These are phyloP conservation scores for Benitochromis conjunctus DNA, from an alignment of 2,113 vertebrate species.

Conservation along the genomic window DNA sequence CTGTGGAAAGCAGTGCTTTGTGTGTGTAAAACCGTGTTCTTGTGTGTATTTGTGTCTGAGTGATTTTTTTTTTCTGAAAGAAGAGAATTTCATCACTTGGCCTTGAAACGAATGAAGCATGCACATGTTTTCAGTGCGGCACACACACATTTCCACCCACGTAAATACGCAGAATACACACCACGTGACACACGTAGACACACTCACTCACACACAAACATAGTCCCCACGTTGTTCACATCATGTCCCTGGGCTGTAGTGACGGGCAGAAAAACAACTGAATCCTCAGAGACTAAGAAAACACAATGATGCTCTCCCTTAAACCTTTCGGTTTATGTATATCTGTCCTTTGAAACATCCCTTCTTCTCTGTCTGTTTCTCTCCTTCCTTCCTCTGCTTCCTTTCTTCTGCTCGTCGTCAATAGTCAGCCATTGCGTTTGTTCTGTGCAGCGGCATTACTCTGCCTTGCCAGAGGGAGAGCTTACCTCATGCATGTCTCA, in stretches of 20 bases:
- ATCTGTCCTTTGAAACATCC: background rate
- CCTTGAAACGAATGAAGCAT: conserved; percentile 59
- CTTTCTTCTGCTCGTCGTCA: conserved; percentile 13
- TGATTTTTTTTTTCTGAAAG: background rate
- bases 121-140: conserved; percentile 44
- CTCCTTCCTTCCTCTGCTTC: background rate
- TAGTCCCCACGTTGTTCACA: conserved; percentile 36
- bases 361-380: background rate
- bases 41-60: background rate
- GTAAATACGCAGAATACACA: conserved; percentile 16
- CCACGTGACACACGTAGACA: background rate
- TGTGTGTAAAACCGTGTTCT: background rate
- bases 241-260: conserved; percentile 52
- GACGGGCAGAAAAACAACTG: conserved; percentile 48
- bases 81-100: conserved; percentile 47
- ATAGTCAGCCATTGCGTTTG: conserved; percentile 29
- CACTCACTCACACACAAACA: conserved; percentile 1
- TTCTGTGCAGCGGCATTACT: conserved; percentile 9
- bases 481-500: conserved; percentile 62
- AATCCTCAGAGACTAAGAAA: conserved; percentile 29
- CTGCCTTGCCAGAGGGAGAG: conserved; percentile 57
- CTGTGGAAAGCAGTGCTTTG: background rate
- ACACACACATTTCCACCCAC: conserved; percentile 30
- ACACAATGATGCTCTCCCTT: conserved; percentile 24
- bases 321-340: background rate